Evolutionary conservation across 2,797 vertebrate species (phyloP).

Genomic region (Scarus forsteni): DNA sequence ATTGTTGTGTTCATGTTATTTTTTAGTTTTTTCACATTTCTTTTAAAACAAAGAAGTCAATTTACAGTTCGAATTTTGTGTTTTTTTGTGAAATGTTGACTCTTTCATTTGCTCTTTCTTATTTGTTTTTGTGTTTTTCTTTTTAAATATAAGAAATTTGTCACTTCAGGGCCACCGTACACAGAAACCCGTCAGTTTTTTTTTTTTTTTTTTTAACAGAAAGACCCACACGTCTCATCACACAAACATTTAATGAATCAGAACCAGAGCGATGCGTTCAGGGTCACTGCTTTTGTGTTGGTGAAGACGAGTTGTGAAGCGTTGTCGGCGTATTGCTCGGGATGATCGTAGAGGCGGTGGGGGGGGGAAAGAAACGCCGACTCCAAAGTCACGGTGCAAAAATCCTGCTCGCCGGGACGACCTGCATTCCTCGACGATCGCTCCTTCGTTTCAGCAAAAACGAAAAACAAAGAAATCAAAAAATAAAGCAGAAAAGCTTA

Average conservation of each 20-base stretch:
- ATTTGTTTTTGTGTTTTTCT: not conserved
- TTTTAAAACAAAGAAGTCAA: too few relatives aligned
- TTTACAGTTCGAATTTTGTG: too few relatives aligned
- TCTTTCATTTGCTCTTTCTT: not conserved
- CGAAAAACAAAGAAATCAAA: conserved; percentile 26
- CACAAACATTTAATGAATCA: conserved; percentile 44
- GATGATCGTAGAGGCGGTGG: not conserved
- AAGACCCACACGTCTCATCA: conserved; percentile 31
- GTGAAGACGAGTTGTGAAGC: conserved; percentile 29
- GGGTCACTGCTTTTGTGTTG: conserved; percentile 21
- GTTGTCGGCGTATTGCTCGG: conserved; percentile 57
- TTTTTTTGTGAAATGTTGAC: not conserved
- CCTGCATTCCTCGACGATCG: conserved; percentile 66
- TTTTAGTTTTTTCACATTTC: too few relatives aligned
- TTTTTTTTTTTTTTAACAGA: conserved; percentile 6
- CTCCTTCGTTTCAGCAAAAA: conserved; percentile 45
- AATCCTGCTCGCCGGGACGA: conserved; percentile 55
- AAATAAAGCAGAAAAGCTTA: conserved; percentile 43
- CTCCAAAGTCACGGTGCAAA: conserved; percentile 50
- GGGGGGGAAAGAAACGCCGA: not conserved
- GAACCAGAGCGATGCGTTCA: conserved; percentile 17
- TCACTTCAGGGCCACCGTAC: not conserved
- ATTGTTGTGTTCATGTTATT: too few relatives aligned
- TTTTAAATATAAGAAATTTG: not conserved
- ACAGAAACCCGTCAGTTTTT: not conserved